Evolutionary conservation across 2,797 vertebrate genomes (phyloP), one percentile per base, ranked within the genome.

Genomic region (Aphelocoma californica): DNA sequence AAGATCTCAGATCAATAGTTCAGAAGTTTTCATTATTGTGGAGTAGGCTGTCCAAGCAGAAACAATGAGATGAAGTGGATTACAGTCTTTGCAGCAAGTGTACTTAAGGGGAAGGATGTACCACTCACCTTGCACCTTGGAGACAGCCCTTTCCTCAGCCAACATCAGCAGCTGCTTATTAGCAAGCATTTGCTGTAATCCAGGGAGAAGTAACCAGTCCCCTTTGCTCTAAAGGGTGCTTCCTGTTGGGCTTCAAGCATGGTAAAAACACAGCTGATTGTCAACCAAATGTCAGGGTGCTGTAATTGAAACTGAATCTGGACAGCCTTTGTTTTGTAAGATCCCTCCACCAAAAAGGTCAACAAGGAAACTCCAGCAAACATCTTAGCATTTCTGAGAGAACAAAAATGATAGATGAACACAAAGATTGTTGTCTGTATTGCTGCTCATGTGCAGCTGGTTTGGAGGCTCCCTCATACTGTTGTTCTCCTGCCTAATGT

Each of bases 371-470:
- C 9, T 53, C 23, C 26, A 38, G 4, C 11, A 47, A 73, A n/a
- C 11, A 74, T 31, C 25, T 84, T 79, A 51, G 21, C 12, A 1
- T 65, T 83, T 14, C 32, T 28, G 31, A 58, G 51, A 70, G 42
- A 7, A 20, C 28, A 40, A 28, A 80, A 34, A 6, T 0, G 0
- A 24, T 5, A 47, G 31, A 12, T 19, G 18, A 12, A n/a, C 32
- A 44, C 69, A 61, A 34, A 58, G n/a, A 13, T 14, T 26, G 38
- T 44, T 61, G 20, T n/a, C 47, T 20, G 19, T 44, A 2, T 40
- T 28, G 26, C 44, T 72, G 51, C 25, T 57, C 0, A 0, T 14
- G 10, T 36, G 18, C 58, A 77, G 62, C 13, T 21, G 6, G 2
- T 77, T 62, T 31, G 29, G 45, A 81, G 36, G 67, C 44, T 81